phyloP scores from a whole-genome alignment of 2,113 vertebrate genomes.

The Eptesicus fuscus region DNA sequence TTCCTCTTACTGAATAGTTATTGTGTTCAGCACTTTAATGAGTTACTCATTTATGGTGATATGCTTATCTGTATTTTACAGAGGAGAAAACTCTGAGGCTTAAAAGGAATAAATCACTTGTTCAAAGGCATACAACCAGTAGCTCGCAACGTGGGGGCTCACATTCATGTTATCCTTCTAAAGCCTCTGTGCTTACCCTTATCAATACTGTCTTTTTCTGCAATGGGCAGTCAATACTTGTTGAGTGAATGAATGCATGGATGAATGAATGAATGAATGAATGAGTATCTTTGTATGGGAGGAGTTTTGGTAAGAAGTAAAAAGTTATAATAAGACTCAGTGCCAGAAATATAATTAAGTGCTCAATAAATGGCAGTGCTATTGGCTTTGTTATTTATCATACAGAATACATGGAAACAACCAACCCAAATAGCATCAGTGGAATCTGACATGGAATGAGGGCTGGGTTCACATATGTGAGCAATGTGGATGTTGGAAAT shows the following conservation, averaged over 20 bases:
- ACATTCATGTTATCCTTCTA: background rate
- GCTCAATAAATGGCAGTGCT: background rate
- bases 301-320: background rate
- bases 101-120: background rate
- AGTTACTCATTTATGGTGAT: background rate
- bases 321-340: background rate
- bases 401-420: background rate
- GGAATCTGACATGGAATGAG: background rate
- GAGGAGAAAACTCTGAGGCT: slow-evolving; percentile 1
- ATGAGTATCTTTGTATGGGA: background rate
- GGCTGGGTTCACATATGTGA: background rate
- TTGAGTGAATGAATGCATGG: background rate
- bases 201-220: background rate
- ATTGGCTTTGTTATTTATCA: background rate
- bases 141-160: background rate
- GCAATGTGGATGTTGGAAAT: background rate
- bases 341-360: background rate
- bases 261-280: background rate
- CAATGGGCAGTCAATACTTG: background rate
- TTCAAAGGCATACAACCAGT: background rate
- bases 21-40: background rate
- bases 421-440: background rate
- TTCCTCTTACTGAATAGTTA: background rate
- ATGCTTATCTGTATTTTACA: background rate
- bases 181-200: background rate